A percentile compares a stretch with the other conserved stretches of the same genome.
Evolutionary conservation across 2,888 invertebrate species (phyloP).

Genomic region (Acleris holmiana): DNA sequence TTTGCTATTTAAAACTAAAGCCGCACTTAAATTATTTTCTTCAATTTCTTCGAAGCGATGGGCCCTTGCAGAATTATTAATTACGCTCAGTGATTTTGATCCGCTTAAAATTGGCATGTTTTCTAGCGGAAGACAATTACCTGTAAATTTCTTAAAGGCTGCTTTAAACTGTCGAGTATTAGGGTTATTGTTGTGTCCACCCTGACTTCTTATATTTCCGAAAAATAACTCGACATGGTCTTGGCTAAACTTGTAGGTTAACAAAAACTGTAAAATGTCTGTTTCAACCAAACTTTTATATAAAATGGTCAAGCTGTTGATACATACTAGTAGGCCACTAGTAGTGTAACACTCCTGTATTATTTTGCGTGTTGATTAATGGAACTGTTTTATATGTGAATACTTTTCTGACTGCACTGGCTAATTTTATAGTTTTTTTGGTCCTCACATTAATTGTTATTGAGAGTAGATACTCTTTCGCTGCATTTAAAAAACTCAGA

Average conservation of each 20-base stretch:
- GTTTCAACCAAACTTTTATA: conserved; percentile 30
- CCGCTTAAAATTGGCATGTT: not conserved
- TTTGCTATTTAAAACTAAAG: too few relatives aligned
- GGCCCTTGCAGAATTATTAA: too few relatives aligned
- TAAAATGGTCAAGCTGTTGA: conserved; percentile 20
- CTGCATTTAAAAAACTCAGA: too few relatives aligned
- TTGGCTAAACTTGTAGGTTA: conserved; percentile 25
- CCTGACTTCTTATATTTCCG: conserved; percentile 24
- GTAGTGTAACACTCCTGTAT: conserved; percentile 14
- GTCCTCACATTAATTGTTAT: too few relatives aligned
- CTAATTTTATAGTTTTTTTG: too few relatives aligned
- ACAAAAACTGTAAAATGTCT: not conserved
- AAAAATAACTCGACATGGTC: conserved; percentile 37
- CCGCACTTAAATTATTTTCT: too few relatives aligned
- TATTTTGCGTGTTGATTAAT: too few relatives aligned
- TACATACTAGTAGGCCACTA: conserved; percentile 16
- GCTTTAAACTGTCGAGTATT: conserved; percentile 28
- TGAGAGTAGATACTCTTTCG: too few relatives aligned
- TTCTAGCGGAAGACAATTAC: conserved; percentile 5
- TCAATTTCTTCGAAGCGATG: too few relatives aligned
- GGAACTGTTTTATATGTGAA: too few relatives aligned
- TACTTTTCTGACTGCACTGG: too few relatives aligned
- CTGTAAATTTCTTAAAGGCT: conserved; percentile 1
- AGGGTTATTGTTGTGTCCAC: conserved; percentile 17
- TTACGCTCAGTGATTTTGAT: too few relatives aligned